Percentiles rank a stretch among this genome's conserved stretches.
These are phyloP conservation scores for Neoaliturus tenellus DNA, from an alignment of 2,888 invertebrate species.

Conservation along the genomic window DNA sequence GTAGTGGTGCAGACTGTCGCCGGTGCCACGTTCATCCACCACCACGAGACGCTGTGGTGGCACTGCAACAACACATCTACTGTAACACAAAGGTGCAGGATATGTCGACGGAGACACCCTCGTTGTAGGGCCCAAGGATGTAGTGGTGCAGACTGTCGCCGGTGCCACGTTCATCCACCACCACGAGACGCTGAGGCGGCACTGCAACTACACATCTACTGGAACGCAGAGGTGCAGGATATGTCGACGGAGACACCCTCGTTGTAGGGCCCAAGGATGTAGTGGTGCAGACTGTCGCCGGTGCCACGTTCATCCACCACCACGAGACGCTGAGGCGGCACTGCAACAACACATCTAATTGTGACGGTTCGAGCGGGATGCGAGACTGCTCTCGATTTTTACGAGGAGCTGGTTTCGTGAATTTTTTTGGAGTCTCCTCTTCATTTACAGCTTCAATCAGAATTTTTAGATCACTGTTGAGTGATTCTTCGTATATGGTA, in stretches of 20 bases:
- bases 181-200: slow-evolving; percentile 70
- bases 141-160: slow-evolving; percentile 63
- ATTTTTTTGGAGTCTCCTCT: too few relatives aligned
- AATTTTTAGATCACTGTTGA: neutral
- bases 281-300: slow-evolving; percentile 63
- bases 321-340: too few relatives aligned
- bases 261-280: slow-evolving; percentile 69
- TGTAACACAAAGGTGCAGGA: slow-evolving; percentile 68
- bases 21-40: slow-evolving; percentile 68
- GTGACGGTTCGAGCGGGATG: too few relatives aligned
- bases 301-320: slow-evolving; percentile 69
- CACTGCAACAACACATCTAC: slow-evolving; percentile 64
- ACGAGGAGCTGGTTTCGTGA: too few relatives aligned
- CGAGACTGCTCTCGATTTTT: too few relatives aligned
- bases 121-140: slow-evolving; percentile 69
- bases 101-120: slow-evolving; percentile 70
- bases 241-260: slow-evolving; percentile 70
- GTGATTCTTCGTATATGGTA: neutral
- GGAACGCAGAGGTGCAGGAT: slow-evolving; percentile 70
- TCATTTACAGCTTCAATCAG: neutral
- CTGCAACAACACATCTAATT: slow-evolving; percentile 69
- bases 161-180: slow-evolving; percentile 69
- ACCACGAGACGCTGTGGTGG: slow-evolving; percentile 70
- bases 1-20: slow-evolving; percentile 63
- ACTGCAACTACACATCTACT: too few relatives aligned